Conservation (phyloP, 2,888 invertebrate genomes). For the Hyppa rectilinea region DNA sequence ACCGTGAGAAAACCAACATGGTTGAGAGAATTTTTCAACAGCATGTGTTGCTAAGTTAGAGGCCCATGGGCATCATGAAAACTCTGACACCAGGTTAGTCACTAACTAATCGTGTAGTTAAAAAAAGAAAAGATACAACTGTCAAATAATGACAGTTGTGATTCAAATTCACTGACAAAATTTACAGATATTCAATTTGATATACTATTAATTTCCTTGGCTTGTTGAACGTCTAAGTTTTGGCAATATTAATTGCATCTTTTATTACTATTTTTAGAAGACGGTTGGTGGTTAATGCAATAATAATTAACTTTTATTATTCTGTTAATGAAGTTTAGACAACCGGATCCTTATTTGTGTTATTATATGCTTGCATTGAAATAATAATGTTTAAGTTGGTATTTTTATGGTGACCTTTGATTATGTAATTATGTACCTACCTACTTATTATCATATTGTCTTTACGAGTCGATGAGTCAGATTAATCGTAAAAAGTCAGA, state of each 20-base stretch:
- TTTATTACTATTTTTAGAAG: background rate
- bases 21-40: too few species aligned
- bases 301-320: background rate
- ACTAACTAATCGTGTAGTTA: too few species aligned
- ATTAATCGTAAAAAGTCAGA: background rate
- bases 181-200: background rate
- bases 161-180: too few species aligned
- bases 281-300: background rate
- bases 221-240: background rate
- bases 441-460: background rate
- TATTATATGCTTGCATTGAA: background rate
- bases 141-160: background rate
- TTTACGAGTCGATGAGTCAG: background rate
- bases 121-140: too few species aligned
- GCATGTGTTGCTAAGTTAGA: too few species aligned
- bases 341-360: constrained; percentile 3
- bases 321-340: background rate
- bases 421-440: too few species aligned
- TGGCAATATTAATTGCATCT: background rate
- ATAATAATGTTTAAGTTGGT: background rate
- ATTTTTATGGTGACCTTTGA: constrained; percentile 8
- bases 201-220: background rate
- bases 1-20: too few species aligned
- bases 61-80: too few species aligned
- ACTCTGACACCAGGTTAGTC: too few species aligned